phyloP scores from a whole-genome alignment of 2,888 invertebrate genomes.

The Scaptomyza caliginosa region DNA sequence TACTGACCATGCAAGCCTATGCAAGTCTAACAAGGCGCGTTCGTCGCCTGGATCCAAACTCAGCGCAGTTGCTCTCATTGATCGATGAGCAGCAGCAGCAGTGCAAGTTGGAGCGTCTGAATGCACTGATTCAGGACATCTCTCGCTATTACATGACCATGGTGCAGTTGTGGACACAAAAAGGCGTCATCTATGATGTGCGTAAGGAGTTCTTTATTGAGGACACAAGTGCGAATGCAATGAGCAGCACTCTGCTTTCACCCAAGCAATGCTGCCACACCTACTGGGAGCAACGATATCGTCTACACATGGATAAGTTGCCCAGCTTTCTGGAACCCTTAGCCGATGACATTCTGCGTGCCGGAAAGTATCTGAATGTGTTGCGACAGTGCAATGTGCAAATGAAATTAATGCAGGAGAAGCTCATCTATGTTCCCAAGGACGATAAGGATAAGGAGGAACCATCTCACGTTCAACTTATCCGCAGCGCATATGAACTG shows the following conservation, averaged over 20 bases:
- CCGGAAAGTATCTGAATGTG: slow-evolving; percentile 65
- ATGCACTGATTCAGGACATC: slow-evolving; percentile 28
- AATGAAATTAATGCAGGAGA: slow-evolving; percentile 46
- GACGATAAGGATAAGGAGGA: slow-evolving; percentile 5
- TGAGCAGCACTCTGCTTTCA: slow-evolving; percentile 43
- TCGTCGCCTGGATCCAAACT: slow-evolving; percentile 28
- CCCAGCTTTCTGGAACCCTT: slow-evolving; percentile 46
- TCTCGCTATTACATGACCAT: slow-evolving; percentile 57
- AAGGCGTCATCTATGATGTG: slow-evolving; percentile 57
- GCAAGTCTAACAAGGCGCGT: slow-evolving; percentile 33
- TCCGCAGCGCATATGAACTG: slow-evolving; percentile 52
- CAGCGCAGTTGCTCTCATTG: slow-evolving; percentile 47
- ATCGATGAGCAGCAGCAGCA: slow-evolving; percentile 36
- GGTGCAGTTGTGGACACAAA: slow-evolving; percentile 66
- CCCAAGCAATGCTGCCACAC: slow-evolving; percentile 57
- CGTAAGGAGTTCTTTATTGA: slow-evolving; percentile 59
- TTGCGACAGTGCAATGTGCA: slow-evolving; percentile 60
- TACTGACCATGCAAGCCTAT: slow-evolving; percentile 40
- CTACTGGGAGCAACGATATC: slow-evolving; percentile 57
- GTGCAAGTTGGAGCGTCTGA: slow-evolving; percentile 22
- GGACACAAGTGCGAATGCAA: slow-evolving; percentile 39
- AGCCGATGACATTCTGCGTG: slow-evolving; percentile 37
- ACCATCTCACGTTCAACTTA: slow-evolving; percentile 16
- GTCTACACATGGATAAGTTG: slow-evolving; percentile 28
- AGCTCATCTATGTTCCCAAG: slow-evolving; percentile 37